phyloP scores from a whole-genome alignment of 2,113 vertebrate genomes.

The Garra rufa region DNA sequence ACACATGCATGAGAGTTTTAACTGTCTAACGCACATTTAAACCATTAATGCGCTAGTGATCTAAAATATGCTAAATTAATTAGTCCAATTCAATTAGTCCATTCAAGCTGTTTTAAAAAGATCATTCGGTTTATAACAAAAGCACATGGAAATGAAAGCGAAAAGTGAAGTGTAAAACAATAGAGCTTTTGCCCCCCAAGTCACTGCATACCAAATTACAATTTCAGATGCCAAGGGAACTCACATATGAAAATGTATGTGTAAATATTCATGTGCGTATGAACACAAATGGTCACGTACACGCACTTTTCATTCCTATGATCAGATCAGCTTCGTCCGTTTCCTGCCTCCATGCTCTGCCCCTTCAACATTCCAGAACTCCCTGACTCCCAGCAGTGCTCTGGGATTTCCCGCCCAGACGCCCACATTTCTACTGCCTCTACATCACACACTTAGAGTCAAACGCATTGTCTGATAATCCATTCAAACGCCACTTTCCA shows the following conservation, averaged over 20 bases:
- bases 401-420: constrained; percentile 40
- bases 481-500: constrained; percentile 5
- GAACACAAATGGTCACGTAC: constrained; percentile 43
- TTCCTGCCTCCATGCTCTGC: constrained; percentile 46
- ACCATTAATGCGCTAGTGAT: too few relatives aligned
- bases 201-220: background rate
- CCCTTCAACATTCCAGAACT: constrained; percentile 61
- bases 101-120: background rate
- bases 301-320: constrained; percentile 45
- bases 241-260: background rate
- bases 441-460: constrained; percentile 24
- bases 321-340: constrained; percentile 49
- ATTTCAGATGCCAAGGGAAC: background rate
- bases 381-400: constrained; percentile 53
- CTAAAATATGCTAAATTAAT: too few relatives aligned
- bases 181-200: background rate
- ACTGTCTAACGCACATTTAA: too few relatives aligned
- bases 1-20: background rate
- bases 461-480: background rate
- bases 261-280: background rate
- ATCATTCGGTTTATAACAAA: background rate
- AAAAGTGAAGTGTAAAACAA: background rate
- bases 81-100: too few relatives aligned
- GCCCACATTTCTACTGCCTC: constrained; percentile 32
- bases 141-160: background rate